phyloP scores from a whole-genome alignment of 2,888 invertebrate species.

The Eupithecia subumbrata region DNA sequence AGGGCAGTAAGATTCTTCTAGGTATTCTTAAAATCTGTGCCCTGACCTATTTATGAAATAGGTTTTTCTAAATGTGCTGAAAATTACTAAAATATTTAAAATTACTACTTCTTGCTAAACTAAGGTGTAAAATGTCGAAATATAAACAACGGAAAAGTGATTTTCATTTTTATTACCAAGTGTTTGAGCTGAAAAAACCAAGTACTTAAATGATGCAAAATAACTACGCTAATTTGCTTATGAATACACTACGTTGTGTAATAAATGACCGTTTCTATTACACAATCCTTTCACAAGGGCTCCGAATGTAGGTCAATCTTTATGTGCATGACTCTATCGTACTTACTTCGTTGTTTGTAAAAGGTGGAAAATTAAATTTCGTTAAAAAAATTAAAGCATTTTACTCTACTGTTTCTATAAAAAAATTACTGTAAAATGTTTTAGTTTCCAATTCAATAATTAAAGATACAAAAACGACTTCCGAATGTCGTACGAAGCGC shows the following conservation, averaged over 20 bases:
- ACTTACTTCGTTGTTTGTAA: conserved; percentile 32
- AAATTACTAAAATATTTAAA: neutral
- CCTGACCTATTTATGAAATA: conserved; percentile 68
- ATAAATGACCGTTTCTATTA: conserved; percentile 84
- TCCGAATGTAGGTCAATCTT: conserved; percentile 83
- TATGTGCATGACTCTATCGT: conserved; percentile 71
- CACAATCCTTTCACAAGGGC: conserved; percentile 85
- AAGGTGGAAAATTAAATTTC: neutral
- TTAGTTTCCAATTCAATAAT: neutral
- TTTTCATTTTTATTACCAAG: conserved; percentile 49
- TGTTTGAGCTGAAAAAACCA: conserved; percentile 57
- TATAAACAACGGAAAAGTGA: neutral
- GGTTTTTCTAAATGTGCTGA: conserved; percentile 7
- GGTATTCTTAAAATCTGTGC: conserved; percentile 74
- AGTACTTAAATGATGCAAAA: conserved; percentile 70
- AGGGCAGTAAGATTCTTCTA: conserved; percentile 80
- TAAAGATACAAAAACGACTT: conserved; percentile 24
- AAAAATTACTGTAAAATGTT: neutral
- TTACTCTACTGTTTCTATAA: neutral
- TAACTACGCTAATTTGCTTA: conserved; percentile 72
- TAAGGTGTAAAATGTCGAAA: neutral
- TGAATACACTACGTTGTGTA: conserved; percentile 81
- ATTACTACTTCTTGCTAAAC: neutral
- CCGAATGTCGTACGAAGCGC: conserved; percentile 14
- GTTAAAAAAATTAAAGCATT: neutral